Percentiles rank a stretch among this genome's conserved stretches.
Conservation (phyloP, 2,797 vertebrate species). For the Lycodopsis pacificus region DNA sequence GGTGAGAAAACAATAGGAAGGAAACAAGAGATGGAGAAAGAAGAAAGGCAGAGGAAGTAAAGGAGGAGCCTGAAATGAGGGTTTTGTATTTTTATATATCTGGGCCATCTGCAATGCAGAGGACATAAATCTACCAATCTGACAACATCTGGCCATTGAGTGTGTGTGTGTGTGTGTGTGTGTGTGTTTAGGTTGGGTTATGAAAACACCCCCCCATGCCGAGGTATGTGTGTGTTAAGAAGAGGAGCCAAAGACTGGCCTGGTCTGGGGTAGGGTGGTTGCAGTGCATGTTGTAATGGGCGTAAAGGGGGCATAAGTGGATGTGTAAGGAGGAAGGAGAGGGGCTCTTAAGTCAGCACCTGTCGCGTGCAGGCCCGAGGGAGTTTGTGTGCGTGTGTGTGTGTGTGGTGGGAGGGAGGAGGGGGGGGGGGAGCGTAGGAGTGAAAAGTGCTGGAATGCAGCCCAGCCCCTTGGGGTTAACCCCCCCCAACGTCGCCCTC, state of each 20-base stretch:
- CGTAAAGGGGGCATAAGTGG: conserved; percentile 68
- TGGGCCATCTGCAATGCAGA: conserved; percentile 74
- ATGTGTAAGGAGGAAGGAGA: conserved; percentile 65
- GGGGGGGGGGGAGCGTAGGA: conserved; percentile 23
- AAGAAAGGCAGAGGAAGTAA: conserved; percentile 13
- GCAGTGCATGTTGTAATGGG: conserved; percentile 63
- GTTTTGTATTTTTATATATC: conserved; percentile 18
- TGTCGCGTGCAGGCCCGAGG: conserved; percentile 77
- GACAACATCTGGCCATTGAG: conserved; percentile 73
- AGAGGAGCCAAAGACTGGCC: conserved; percentile 31
- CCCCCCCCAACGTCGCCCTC: conserved; percentile 38
- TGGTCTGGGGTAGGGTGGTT: conserved; percentile 26
- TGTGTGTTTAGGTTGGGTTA: conserved; percentile 20
- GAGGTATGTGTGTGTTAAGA: conserved; percentile 17
- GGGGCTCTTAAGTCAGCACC: conserved; percentile 81
- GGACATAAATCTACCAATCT: conserved; percentile 77
- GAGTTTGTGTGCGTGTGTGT: conserved; percentile 39
- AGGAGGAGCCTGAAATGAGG: conserved; percentile 26
- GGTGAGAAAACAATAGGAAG: conserved; percentile 52
- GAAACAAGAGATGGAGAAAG: conserved; percentile 10
- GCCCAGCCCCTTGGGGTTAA: conserved; percentile 62
- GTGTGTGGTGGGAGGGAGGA: conserved; percentile 14
- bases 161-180: conserved; percentile 38
- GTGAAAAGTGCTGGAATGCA: conserved; percentile 72
- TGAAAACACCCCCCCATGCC: conserved; percentile 11